Evolutionary conservation across 2,113 vertebrate genomes (phyloP).

Genomic region (Pedionomus torquatus): DNA sequence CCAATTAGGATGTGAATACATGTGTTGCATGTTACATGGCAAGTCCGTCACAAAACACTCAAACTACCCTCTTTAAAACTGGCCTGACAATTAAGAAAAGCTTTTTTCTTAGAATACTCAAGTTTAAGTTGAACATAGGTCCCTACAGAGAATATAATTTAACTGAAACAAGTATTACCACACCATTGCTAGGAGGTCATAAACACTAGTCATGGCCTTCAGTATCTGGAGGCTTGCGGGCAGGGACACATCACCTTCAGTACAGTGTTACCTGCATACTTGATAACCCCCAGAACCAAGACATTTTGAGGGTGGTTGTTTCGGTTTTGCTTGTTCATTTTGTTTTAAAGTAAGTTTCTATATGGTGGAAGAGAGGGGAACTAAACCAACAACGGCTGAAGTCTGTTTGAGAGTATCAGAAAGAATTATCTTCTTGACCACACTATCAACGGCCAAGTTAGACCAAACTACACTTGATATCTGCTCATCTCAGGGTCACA

Average conservation of each 20-base stretch:
- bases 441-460: background rate
- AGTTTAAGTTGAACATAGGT: background rate
- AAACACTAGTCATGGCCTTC: background rate
- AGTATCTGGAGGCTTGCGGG: background rate
- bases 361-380: accelerated
- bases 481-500: background rate
- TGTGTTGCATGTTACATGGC: background rate
- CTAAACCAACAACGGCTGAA: background rate
- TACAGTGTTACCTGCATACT: background rate
- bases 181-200: background rate
- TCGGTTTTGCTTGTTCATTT: background rate
- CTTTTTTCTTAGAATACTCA: background rate
- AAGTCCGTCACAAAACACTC: background rate
- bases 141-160: background rate
- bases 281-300: too few relatives aligned
- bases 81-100: background rate
- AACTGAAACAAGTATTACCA: background rate
- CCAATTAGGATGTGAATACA: background rate
- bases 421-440: background rate
- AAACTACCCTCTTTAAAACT: background rate
- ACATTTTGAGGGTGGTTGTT: too few relatives aligned
- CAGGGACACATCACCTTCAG: background rate
- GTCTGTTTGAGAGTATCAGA: background rate
- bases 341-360: background rate
- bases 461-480: background rate